phyloP scores from a whole-genome alignment of 2,888 invertebrate genomes.

The Lasioglossum leucozonium region DNA sequence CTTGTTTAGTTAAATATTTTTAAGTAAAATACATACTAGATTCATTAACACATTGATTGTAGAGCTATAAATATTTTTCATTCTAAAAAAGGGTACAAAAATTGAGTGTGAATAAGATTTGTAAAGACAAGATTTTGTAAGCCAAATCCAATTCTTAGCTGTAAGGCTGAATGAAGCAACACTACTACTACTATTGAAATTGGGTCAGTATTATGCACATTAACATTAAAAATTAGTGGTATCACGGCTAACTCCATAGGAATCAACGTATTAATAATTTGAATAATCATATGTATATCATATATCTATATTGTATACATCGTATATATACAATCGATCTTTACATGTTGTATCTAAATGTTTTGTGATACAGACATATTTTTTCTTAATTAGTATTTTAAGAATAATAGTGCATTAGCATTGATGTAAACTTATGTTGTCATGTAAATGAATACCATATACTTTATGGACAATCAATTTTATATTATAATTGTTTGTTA shows the following conservation, averaged over 20 bases:
- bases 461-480: constrained; percentile 34
- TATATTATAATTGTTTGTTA: constrained; percentile 91
- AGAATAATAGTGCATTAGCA: constrained; percentile 45
- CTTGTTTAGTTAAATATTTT: background rate
- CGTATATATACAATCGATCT: constrained; percentile 8
- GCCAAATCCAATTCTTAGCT: too few species aligned
- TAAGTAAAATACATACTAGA: background rate
- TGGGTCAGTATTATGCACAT: background rate
- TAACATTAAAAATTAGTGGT: background rate
- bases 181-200: background rate
- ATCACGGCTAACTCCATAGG: background rate
- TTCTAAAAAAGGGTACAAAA: too few species aligned
- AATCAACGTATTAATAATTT: constrained; percentile 25
- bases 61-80: too few species aligned
- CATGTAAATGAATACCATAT: constrained; percentile 1
- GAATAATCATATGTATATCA: constrained; percentile 21
- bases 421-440: constrained; percentile 24
- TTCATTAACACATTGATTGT: background rate
- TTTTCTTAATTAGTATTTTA: background rate
- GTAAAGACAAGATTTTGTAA: too few species aligned
- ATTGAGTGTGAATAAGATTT: too few species aligned
- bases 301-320: background rate
- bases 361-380: background rate
- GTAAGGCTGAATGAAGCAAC: too few species aligned
- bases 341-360: background rate